Conservation (phyloP, 2,113 vertebrate genomes). For the Gyps fulvus region DNA sequence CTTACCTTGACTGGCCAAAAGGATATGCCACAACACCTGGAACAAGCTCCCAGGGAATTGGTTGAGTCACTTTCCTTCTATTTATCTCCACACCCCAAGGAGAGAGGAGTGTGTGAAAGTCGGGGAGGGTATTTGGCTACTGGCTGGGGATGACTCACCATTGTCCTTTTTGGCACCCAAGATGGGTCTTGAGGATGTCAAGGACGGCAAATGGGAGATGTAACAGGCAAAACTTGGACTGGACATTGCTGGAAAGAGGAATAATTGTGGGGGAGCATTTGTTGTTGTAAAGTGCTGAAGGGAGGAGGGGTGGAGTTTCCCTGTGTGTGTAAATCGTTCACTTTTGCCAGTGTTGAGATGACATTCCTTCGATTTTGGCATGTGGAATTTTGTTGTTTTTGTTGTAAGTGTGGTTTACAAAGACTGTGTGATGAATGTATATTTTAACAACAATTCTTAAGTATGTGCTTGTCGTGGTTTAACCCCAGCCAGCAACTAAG, state of each 20-base stretch:
- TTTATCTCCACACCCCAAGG: not conserved
- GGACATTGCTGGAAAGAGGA: not conserved
- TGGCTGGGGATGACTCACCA: fast-evolving
- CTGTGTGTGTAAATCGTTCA: not conserved
- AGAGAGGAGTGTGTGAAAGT: not conserved
- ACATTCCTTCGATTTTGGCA: not conserved
- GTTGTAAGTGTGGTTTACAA: not conserved
- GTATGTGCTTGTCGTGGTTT: not conserved
- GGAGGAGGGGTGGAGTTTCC: not conserved
- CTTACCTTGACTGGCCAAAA: not conserved
- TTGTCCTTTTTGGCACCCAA: not conserved
- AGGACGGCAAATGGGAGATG: not conserved
- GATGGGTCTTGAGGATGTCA: not conserved
- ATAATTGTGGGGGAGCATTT: not conserved
- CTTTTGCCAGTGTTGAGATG: not conserved
- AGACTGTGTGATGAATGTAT: not conserved
- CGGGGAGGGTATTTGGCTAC: not conserved
- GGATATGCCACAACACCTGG: not conserved
- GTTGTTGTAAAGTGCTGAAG: not conserved
- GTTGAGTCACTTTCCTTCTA: not conserved
- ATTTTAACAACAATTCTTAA: not conserved
- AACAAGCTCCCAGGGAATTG: not conserved
- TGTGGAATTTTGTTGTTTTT: not conserved
- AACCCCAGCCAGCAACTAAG: no score
- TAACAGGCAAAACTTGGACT: not conserved